Base-by-base conservation (phyloP, 2,888 invertebrate species). In the Notodonta dromedarius region DNA sequence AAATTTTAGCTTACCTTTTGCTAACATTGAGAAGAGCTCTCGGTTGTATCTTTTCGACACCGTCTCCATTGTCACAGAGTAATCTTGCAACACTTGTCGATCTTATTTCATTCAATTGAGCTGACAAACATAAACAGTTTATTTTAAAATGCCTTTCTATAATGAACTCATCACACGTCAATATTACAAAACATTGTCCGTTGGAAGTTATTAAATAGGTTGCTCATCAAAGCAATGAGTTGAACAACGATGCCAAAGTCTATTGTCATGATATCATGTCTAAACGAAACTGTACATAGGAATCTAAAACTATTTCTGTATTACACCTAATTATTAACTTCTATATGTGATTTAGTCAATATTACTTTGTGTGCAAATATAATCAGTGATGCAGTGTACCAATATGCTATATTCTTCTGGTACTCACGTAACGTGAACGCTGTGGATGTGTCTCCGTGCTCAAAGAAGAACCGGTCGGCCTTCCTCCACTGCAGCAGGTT, bases 41-140 rank as follows among this genome's bases (percentile, higher is more conserved):
- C 3, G 55, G 55, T 16, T 55, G 76, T 12, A 76, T 59, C 5
- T 60, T 24, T 14, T 61, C 65, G 0, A 76, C 69, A 0, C 60
- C 59, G 35, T 97, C 97, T 0, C 96, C 96, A 79, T 97, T 97
- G 83, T 97, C 97, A 82, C 97, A 97, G 69, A 97, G 95, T 56
- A 97, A 83, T 71, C 96, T 94, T 0, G 97, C 95, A 16, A 97
- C 86, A 77, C 95, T 94, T 0, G 95, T 88, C 86, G 97, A 96
- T 53, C 96, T 94, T 62, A 97, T 94, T 88, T 97, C 96, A 40
- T 55, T 55, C 32, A 55, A 32, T 40, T 55, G 55, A 40, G 40
- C 55, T 55, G 55, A 12, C 1, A 40, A 24, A 51, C 32, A 51
- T 11, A 51, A 12, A 53, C 32, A 35, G 7, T 50, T 8, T 50